Percentiles rank a stretch among this genome's conserved stretches.
These are phyloP conservation scores for Erpobdella octoculata DNA, from an alignment of 2,888 invertebrate species.

Conservation along the genomic window DNA sequence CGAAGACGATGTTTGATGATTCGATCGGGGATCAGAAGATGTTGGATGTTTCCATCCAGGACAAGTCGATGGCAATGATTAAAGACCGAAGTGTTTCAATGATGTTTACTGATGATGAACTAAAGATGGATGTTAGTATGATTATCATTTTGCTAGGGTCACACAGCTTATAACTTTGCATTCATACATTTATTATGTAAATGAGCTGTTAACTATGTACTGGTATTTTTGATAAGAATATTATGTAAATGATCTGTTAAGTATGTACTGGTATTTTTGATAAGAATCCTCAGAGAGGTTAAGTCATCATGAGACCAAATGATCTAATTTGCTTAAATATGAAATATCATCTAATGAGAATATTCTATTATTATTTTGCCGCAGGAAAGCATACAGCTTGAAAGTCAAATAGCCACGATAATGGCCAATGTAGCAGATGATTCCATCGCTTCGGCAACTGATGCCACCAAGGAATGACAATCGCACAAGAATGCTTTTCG, in stretches of 20 bases:
- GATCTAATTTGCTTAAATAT: no score
- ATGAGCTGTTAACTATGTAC: background rate
- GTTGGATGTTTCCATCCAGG: background rate
- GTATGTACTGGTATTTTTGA: background rate
- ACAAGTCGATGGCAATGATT: background rate
- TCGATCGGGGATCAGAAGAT: background rate
- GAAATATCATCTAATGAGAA: no score
- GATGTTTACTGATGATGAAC: conserved; percentile 26
- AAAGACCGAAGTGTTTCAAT: background rate
- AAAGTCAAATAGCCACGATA: conserved; percentile 11
- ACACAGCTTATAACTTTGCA: background rate
- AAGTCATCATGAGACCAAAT: background rate
- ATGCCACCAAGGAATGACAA: background rate
- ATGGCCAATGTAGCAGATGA: conserved; percentile 4
- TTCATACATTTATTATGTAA: background rate
- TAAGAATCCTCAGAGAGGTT: background rate
- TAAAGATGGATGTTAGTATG: conserved; percentile 23
- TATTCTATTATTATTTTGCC: background rate
- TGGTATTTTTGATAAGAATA: background rate
- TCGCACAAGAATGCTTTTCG: background rate
- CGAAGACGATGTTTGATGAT: conserved; percentile 8
- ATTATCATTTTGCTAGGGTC: no score
- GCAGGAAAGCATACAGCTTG: conserved; percentile 9
- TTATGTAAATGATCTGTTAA: background rate
- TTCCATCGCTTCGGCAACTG: background rate